Evolutionary conservation across 2,888 invertebrate genomes (phyloP).

Genomic region (Lycophotia porphyrea): DNA sequence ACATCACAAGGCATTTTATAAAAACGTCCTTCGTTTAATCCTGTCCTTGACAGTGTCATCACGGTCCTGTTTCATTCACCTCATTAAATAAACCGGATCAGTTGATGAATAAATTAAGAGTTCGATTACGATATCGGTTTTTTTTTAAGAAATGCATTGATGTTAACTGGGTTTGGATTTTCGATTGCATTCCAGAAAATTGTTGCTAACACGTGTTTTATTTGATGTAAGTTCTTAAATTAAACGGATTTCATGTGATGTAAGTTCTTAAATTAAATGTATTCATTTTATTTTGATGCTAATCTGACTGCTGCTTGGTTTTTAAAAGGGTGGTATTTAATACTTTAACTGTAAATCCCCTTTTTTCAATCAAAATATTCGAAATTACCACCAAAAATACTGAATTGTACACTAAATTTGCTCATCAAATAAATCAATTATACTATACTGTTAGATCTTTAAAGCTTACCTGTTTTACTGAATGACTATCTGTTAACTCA

Average conservation of each 20-base stretch:
- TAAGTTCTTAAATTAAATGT: neutral
- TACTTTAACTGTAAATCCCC: no score
- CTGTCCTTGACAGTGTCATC: slow-evolving; percentile 59
- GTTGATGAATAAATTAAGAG: slow-evolving; percentile 55
- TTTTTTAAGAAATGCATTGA: slow-evolving; percentile 16
- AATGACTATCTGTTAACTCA: no score
- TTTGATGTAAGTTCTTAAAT: neutral
- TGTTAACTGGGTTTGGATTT: slow-evolving; percentile 6
- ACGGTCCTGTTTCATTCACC: slow-evolving; percentile 57
- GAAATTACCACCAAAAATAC: no score
- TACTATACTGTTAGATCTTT: no score
- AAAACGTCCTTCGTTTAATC: slow-evolving; percentile 64
- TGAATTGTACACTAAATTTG: no score
- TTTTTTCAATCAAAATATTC: no score
- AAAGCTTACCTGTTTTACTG: no score
- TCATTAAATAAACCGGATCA: slow-evolving; percentile 57
- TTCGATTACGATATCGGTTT: slow-evolving; percentile 23
- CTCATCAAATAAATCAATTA: no score
- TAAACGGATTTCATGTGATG: no score
- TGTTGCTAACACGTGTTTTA: neutral
- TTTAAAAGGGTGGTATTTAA: no score
- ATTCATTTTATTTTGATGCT: neutral
- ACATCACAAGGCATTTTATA: slow-evolving; percentile 52
- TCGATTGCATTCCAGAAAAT: slow-evolving; percentile 13
- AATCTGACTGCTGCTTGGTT: neutral